phyloP scores from a whole-genome alignment of 2,797 vertebrate species.

The Rallus crepitans region DNA sequence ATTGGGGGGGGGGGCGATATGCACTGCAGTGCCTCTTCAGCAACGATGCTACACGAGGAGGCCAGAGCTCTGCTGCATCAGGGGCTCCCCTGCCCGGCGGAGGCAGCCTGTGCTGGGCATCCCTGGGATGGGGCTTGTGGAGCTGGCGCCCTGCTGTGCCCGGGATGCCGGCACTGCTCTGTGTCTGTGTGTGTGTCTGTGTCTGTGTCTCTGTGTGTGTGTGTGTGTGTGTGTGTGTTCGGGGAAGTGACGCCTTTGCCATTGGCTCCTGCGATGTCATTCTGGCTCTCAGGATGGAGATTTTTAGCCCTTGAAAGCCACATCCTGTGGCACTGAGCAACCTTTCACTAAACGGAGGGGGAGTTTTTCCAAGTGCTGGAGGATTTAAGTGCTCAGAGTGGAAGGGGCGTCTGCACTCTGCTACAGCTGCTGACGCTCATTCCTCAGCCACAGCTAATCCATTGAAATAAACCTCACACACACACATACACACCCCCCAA shows the following conservation, averaged over 20 bases:
- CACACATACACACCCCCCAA: not conserved
- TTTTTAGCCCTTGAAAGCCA: not conserved
- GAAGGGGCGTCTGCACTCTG: rapidly evolving
- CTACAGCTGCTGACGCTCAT: not conserved
- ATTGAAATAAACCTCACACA: not conserved
- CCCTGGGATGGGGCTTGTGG: no score
- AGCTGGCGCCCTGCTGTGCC: no score
- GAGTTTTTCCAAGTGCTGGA: not conserved
- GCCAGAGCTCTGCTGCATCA: not conserved
- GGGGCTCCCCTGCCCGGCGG: not conserved
- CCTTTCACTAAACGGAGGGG: not conserved
- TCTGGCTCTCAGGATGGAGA: not conserved
- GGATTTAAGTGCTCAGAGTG: not conserved
- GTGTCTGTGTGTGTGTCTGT: no score
- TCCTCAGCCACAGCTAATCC: not conserved
- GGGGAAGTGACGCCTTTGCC: rapidly evolving
- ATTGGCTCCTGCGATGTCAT: not conserved
- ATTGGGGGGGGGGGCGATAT: not conserved
- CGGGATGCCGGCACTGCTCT: no score
- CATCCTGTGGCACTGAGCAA: not conserved
- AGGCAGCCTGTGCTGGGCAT: no score
- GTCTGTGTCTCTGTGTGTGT: no score
- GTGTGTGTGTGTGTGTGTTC: no score
- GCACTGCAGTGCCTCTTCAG: not conserved
- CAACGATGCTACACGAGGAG: not conserved